Conservation (phyloP, 2,797 vertebrate species). For the Gobionotothen gibberifrons region DNA sequence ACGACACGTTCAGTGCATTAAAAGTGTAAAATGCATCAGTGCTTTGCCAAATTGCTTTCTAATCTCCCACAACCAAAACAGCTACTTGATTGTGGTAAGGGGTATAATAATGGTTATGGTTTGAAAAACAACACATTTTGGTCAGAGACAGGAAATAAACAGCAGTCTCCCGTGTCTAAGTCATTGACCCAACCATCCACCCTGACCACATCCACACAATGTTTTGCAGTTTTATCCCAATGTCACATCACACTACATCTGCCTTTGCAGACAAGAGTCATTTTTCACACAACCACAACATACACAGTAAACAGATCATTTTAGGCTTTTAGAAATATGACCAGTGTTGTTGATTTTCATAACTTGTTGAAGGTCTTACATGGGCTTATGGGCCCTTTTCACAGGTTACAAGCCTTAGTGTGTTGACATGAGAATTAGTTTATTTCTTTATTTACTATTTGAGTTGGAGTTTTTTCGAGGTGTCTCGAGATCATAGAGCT, state of each 20-base stretch:
- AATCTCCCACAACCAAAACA: background rate
- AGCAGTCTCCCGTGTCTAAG: conserved; percentile 6
- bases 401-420: background rate
- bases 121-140: background rate
- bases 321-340: background rate
- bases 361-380: background rate
- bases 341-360: conserved; percentile 12
- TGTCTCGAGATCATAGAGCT: no score
- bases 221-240: conserved; percentile 8
- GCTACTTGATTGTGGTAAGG: conserved; percentile 1
- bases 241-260: conserved; percentile 15
- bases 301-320: background rate
- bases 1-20: background rate
- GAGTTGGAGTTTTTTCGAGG: background rate
- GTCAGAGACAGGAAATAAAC: conserved; percentile 4
- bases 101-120: background rate
- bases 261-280: background rate
- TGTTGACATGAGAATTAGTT: no score
- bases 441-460: background rate
- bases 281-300: background rate
- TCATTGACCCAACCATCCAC: conserved; percentile 1
- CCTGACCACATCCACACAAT: conserved; percentile 5
- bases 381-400: background rate
- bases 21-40: background rate
- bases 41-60: background rate